Conservation (phyloP, 2,888 invertebrate species). For the Drosophila colorata region DNA sequence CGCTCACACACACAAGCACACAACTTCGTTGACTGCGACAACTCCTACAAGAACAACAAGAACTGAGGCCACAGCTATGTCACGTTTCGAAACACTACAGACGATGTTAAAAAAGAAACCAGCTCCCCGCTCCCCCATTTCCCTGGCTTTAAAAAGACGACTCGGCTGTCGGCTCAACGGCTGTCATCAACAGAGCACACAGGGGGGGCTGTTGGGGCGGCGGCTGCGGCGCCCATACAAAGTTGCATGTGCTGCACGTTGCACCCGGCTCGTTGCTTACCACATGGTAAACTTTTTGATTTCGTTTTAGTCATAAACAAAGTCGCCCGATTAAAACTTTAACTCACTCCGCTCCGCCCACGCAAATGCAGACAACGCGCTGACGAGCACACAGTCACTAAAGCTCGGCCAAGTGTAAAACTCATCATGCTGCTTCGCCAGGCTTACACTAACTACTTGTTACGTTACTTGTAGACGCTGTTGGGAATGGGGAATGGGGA, state of each 20-base stretch:
- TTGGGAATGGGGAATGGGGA: constrained; percentile 26
- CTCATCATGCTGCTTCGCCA: constrained; percentile 51
- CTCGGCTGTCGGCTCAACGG: constrained; percentile 27
- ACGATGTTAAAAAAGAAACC: constrained; percentile 29
- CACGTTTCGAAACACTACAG: constrained; percentile 51
- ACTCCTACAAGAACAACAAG: constrained; percentile 5
- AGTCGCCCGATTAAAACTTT: constrained; percentile 65
- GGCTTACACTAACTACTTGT: constrained; percentile 49
- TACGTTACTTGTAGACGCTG: constrained; percentile 17
- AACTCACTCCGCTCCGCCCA: constrained; percentile 41
- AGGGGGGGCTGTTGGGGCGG: neutral
- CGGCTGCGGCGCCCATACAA: constrained; percentile 24
- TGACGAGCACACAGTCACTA: constrained; percentile 41
- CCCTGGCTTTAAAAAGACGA: constrained; percentile 28
- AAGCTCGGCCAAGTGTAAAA: constrained; percentile 61
- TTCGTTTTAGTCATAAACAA: constrained; percentile 66
- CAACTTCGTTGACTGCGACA: constrained; percentile 21
- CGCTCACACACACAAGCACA: constrained; percentile 18
- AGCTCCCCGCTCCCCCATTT: constrained; percentile 15
- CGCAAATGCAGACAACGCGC: constrained; percentile 43
- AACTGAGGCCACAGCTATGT: constrained; percentile 42
- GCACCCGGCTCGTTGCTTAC: constrained; percentile 48
- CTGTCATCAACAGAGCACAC: constrained; percentile 52
- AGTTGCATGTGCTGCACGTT: constrained; percentile 66
- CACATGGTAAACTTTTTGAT: constrained; percentile 65